Evolutionary conservation across 2,797 vertebrate species (phyloP).

Genomic region (Leuciscus waleckii): DNA sequence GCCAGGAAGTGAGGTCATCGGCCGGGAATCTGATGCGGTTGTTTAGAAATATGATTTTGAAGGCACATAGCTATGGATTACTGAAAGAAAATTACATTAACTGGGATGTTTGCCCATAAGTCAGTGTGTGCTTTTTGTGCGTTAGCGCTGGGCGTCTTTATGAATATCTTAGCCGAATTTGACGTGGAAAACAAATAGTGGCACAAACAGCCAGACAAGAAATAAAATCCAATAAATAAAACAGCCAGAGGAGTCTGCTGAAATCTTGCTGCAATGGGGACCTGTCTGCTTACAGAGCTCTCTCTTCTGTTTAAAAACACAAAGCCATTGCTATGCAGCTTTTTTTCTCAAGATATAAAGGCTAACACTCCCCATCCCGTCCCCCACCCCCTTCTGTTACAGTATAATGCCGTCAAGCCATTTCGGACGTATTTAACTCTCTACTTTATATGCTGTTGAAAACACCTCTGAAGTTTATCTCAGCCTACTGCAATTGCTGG

Average conservation of each 20-base stretch:
- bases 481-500: conserved; percentile 37
- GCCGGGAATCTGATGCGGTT: not conserved
- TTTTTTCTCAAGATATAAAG: not conserved
- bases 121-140: conserved; percentile 12
- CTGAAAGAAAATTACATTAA: conserved; percentile 36
- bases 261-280: conserved; percentile 42
- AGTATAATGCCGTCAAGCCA: conserved; percentile 8
- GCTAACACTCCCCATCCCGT: not conserved
- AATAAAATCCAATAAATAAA: conserved; percentile 58
- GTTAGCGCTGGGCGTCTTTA: conserved; percentile 26
- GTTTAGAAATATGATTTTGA: conserved; percentile 41
- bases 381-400: not conserved
- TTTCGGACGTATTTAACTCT: not conserved
- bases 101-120: conserved; percentile 17
- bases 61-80: conserved; percentile 28
- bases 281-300: conserved; percentile 10
- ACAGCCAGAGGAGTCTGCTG: conserved; percentile 45
- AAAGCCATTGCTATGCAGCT: not conserved
- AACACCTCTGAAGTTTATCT: conserved; percentile 47
- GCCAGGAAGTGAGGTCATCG: conserved; percentile 38
- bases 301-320: conserved; percentile 24
- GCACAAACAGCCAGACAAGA: conserved; percentile 45
- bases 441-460: conserved; percentile 30
- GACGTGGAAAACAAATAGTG: conserved; percentile 52
- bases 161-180: conserved; percentile 51